Conservation (phyloP, 2,113 vertebrate species). For the Vulpes vulpes region DNA sequence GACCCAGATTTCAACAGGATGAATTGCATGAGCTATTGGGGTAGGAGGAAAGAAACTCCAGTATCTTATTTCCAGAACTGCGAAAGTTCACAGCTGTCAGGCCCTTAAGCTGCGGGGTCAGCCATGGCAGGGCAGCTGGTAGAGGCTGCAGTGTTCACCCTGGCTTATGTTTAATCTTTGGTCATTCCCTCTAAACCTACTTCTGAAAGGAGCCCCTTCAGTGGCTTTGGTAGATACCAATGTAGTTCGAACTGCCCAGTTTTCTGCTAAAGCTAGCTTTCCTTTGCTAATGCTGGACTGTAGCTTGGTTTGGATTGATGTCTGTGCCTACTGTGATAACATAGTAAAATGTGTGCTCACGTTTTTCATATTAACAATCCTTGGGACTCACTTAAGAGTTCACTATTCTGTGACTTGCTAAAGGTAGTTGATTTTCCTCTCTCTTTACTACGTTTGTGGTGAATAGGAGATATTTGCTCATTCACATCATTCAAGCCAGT, state of each 20-base stretch:
- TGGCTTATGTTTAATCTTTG: background rate
- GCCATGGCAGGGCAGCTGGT: conserved; percentile 1
- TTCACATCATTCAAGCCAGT: background rate
- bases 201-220: background rate
- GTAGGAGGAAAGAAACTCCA: background rate
- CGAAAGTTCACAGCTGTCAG: conserved; percentile 6
- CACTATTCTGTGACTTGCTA: background rate
- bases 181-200: background rate
- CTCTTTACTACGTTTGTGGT: background rate
- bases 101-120: background rate
- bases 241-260: background rate
- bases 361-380: background rate
- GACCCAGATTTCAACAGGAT: background rate
- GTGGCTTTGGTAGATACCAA: background rate
- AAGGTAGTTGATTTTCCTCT: background rate
- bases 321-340: background rate
- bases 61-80: conserved; percentile 44
- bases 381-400: background rate
- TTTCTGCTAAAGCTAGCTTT: background rate
- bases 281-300: background rate
- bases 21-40: background rate
- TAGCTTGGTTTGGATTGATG: background rate
- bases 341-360: background rate
- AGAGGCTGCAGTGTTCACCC: background rate
- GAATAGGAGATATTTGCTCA: background rate